Evolutionary conservation across 2,888 invertebrate species (phyloP).

Genomic region (Gnatocerus cornutus): DNA sequence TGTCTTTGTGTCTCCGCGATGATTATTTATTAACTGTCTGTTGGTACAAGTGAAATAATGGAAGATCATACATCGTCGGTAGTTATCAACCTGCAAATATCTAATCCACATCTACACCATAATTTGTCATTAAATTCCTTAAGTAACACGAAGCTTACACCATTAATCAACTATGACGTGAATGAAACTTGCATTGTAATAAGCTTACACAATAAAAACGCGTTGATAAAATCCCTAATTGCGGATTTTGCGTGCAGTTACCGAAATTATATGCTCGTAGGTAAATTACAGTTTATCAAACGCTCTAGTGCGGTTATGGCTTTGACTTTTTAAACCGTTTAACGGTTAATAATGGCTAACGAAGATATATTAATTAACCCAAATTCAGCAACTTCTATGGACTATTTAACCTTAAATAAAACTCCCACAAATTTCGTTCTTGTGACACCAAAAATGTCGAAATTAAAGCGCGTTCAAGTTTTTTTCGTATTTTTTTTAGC

Average conservation of each 20-base stretch:
- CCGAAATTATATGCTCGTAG: slow-evolving; percentile 36
- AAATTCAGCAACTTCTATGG: too few species aligned
- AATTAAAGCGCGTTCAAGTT: too few species aligned
- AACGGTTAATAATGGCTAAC: too few species aligned
- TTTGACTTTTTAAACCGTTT: too few species aligned
- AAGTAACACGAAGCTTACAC: slow-evolving; percentile 58
- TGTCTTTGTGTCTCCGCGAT: slow-evolving; percentile 11
- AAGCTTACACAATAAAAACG: slow-evolving; percentile 18
- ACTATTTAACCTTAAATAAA: too few species aligned
- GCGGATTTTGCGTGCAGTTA: slow-evolving; percentile 39
- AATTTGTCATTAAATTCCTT: slow-evolving; percentile 65
- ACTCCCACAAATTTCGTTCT: too few species aligned
- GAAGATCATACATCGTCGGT: slow-evolving; percentile 37
- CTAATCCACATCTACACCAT: slow-evolving; percentile 61
- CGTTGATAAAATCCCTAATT: slow-evolving; percentile 36
- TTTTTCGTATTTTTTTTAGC: too few species aligned
- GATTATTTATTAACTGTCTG: slow-evolving; percentile 35
- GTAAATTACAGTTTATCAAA: too few species aligned
- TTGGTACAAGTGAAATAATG: slow-evolving; percentile 37
- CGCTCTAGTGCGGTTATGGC: too few species aligned
- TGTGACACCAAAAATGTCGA: too few species aligned
- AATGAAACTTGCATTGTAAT: slow-evolving; percentile 43
- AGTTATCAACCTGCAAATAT: slow-evolving; percentile 52
- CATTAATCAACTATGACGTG: slow-evolving; percentile 58
- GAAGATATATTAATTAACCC: too few species aligned